Base-by-base conservation (phyloP, 2,888 invertebrate genomes). In the Nezara viridula region DNA sequence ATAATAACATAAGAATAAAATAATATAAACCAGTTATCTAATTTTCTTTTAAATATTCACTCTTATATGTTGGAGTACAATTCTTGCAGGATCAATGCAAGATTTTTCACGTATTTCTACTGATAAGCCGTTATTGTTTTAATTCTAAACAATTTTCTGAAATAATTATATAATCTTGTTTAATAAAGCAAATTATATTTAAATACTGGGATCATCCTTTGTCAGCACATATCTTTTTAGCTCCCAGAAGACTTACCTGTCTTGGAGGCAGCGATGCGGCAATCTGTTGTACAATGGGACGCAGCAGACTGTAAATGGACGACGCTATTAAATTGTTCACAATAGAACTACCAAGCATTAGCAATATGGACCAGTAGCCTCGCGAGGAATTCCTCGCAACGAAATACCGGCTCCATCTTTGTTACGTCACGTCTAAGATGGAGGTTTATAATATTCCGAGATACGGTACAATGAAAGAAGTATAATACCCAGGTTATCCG, bases 321-420 rank as follows among this genome's bases (percentile, higher is more conserved):
- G 32, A 37, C 66, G 66, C 66, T 73, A 73, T 73, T 73, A 73
- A 73, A 73, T 73, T 37, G 19, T 4, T 73, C 32, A 73, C 66
- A 73, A 73, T 73, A 37, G 66, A 73, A 73, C 66, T 73, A 73
- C 66, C 66, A 37, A 73, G 66, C 66, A 73, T 32, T 37, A 73
- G 66, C 66, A 73, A 73, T 73, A 73, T 73, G 32, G 60, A 27
- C n/a, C n/a, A n/a, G 55, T n/a, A 55, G 7, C 7, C 55, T 50
- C 21, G 55, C 37, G 21, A 73, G 66, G 32, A 37, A 73, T 37
- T 73, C 37, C 66, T 37, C 19, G 0, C 32, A 0, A 9, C 19
- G 37, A 9, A 32, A 73, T 73, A 73, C 66, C 60, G 24, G 24
- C 55, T 1, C n/a, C 55, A n/a, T n/a, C 60, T 37, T 73, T 73